Percentiles rank a stretch among this genome's conserved stretches.
Conservation (phyloP, 2,113 vertebrate species). For the Penelope pileata region DNA sequence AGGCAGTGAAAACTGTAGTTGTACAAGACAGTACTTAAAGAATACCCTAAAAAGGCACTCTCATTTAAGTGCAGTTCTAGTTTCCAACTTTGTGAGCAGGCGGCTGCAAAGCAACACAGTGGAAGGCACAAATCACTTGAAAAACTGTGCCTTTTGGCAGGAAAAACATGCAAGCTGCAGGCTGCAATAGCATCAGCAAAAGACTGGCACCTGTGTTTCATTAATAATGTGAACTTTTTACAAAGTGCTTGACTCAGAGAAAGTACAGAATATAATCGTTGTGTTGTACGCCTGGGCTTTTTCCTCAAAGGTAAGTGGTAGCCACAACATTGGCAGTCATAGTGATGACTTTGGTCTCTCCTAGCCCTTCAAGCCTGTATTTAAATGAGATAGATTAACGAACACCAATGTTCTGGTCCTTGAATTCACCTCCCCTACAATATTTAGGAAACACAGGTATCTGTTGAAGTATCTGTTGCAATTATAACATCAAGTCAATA, state of each 20-base stretch:
- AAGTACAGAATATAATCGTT: neutral
- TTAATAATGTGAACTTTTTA: neutral
- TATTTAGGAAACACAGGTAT: neutral
- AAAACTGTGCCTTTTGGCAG: neutral
- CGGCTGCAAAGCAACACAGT: neutral
- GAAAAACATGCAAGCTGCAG: neutral
- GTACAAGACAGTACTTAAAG: neutral
- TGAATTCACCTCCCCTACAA: neutral
- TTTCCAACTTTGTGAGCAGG: neutral
- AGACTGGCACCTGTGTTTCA: neutral
- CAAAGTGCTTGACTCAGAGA: neutral
- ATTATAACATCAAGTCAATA: neutral
- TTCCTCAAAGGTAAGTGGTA: neutral
- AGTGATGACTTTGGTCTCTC: neutral
- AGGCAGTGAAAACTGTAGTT: neutral
- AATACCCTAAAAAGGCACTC: neutral
- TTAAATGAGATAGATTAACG: neutral
- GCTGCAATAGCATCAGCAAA: neutral
- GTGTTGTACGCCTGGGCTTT: neutral
- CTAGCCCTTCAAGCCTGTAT: neutral
- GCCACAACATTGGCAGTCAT: neutral
- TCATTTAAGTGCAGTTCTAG: neutral
- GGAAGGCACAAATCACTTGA: neutral
- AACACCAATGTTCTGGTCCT: neutral
- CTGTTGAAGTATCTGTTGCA: neutral